phyloP scores from a whole-genome alignment of 1,140 invertebrate species.

The Zaprionus camerounensis region DNA sequence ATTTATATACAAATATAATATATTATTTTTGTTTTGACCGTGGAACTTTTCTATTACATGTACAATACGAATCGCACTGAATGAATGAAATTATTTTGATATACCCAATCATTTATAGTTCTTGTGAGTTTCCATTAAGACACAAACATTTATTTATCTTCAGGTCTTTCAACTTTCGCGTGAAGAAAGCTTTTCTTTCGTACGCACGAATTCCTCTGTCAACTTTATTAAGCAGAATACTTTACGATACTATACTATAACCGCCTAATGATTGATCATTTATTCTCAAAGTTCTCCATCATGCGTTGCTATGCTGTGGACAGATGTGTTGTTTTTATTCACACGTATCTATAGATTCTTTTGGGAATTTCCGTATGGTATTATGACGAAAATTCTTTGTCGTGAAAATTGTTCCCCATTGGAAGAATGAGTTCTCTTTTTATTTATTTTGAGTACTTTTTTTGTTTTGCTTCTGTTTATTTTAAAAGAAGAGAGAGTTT shows the following conservation, averaged over 20 bases:
- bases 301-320: conserved; percentile 33
- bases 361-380: conserved; percentile 49
- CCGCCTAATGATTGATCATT: conserved; percentile 17
- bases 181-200: background rate
- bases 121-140: conserved; percentile 1
- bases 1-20: conserved; percentile 20
- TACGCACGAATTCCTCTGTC: background rate
- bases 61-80: background rate
- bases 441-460: conserved; percentile 21
- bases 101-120: background rate
- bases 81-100: background rate
- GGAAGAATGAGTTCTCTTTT: conserved; percentile 8
- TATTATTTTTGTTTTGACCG: conserved; percentile 37
- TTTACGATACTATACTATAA: conserved; percentile 6
- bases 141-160: background rate
- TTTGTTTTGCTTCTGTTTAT: conserved; percentile 36
- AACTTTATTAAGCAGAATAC: background rate
- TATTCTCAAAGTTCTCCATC: conserved; percentile 5
- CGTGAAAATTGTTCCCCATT: conserved; percentile 40
- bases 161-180: background rate
- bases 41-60: conserved; percentile 15
- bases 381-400: conserved; percentile 42
- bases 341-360: conserved; percentile 20
- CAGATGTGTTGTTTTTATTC: conserved; percentile 5
- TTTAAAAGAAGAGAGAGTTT: conserved; percentile 30